A percentile compares a stretch with the other conserved stretches of the same genome.
These are phyloP conservation scores for Pangasius sanitwongsei DNA, from an alignment of 2,797 vertebrate genomes.

Conservation along the genomic window DNA sequence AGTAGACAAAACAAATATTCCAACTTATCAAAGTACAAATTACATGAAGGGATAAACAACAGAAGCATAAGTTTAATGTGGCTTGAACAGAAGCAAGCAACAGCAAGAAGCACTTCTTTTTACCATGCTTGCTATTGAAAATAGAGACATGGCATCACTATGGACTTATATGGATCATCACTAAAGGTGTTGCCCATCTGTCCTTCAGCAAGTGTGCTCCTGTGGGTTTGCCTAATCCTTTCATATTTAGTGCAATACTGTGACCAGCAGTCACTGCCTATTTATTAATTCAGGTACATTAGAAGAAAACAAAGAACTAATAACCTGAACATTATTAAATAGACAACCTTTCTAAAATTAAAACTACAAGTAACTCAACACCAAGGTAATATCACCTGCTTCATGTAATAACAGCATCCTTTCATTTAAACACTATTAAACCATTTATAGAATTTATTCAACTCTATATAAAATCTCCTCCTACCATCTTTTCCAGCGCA, in stretches of 20 bases:
- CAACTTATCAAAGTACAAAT: not conserved
- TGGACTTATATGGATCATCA: not conserved
- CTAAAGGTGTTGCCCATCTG: not conserved
- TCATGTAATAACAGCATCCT: not conserved
- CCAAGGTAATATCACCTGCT: not conserved
- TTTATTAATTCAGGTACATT: not conserved
- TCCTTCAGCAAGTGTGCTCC: not conserved
- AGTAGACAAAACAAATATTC: no score
- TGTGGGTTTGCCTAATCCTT: not conserved
- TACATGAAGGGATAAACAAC: not conserved
- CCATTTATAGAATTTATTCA: not conserved
- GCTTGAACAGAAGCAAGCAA: not conserved
- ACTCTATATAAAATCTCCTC: not conserved
- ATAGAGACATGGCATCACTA: not conserved
- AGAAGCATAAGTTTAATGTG: not conserved
- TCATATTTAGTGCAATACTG: not conserved
- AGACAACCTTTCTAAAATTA: not conserved
- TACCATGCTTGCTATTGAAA: not conserved
- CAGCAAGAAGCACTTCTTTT: not conserved
- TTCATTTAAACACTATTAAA: not conserved
- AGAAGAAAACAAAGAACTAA: not conserved
- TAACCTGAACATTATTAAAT: not conserved
- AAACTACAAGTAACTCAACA: not conserved
- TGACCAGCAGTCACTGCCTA: not conserved
- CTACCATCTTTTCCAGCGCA: constrained; percentile 58